Conservation (phyloP, 2,113 vertebrate species). For the Eptesicus fuscus region DNA sequence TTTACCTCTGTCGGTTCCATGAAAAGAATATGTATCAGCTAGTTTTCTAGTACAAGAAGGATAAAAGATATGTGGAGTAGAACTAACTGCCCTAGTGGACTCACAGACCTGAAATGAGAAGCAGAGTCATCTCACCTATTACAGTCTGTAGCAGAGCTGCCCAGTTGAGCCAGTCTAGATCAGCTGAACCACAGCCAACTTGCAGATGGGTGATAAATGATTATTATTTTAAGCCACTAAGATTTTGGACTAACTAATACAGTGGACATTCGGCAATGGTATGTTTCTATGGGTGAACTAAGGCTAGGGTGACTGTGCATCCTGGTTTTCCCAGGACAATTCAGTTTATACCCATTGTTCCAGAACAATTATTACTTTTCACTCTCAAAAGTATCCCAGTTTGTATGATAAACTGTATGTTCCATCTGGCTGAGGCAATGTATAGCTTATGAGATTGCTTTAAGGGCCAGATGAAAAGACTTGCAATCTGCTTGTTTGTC, state of each 20-base stretch:
- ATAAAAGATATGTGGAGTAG: background rate
- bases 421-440: background rate
- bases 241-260: background rate
- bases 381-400: background rate
- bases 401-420: background rate
- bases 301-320: background rate
- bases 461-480: background rate
- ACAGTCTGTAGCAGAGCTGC: background rate
- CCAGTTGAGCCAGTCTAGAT: background rate
- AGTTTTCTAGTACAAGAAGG: background rate
- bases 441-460: background rate
- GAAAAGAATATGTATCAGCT: background rate
- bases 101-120: background rate
- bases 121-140: background rate
- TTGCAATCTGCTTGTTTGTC: slow-evolving; percentile 6
- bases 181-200: background rate
- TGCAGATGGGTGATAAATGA: background rate
- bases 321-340: background rate
- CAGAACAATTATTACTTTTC: background rate
- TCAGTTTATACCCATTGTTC: background rate
- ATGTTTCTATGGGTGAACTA: background rate
- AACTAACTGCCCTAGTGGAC: background rate
- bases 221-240: slow-evolving; percentile 1
- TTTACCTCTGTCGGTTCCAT: background rate
- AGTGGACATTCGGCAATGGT: background rate